phyloP scores from a whole-genome alignment of 2,113 vertebrate genomes.

The Percina caprodes region DNA sequence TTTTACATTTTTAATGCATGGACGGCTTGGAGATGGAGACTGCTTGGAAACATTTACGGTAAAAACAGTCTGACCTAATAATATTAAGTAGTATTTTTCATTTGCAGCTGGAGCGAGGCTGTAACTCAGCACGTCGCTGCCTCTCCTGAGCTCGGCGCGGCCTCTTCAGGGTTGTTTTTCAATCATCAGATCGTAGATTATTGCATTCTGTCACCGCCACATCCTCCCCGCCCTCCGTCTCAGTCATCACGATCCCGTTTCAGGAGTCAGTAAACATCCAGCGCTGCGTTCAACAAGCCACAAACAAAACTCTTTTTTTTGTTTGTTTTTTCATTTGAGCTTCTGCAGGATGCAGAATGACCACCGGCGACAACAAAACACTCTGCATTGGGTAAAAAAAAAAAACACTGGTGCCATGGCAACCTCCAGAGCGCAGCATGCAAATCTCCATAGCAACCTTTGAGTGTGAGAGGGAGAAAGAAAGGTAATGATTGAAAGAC shows the following conservation, averaged over 20 bases:
- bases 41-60: neutral
- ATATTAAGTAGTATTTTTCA: neutral
- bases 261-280: conserved; percentile 40
- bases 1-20: neutral
- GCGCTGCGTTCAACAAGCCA: neutral
- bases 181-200: conserved; percentile 13
- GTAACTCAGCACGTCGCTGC: neutral
- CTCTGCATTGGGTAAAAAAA: conserved; percentile 23
- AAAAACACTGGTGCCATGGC: conserved; percentile 58
- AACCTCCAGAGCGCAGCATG: conserved; percentile 59
- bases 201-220: neutral
- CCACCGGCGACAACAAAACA: conserved; percentile 49
- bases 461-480: neutral
- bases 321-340: neutral
- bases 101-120: neutral
- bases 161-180: conserved; percentile 31
- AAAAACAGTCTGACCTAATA: neutral
- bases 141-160: neutral
- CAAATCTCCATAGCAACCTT: conserved; percentile 56
- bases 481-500: neutral
- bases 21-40: neutral
- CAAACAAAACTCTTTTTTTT: neutral
- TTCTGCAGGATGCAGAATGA: conserved; percentile 10
- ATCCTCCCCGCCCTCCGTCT: neutral
- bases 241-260: conserved; percentile 17